These are phyloP conservation scores for Nasonia vitripennis DNA, from an alignment of 1,140 invertebrate genomes.

Conservation along the genomic window DNA sequence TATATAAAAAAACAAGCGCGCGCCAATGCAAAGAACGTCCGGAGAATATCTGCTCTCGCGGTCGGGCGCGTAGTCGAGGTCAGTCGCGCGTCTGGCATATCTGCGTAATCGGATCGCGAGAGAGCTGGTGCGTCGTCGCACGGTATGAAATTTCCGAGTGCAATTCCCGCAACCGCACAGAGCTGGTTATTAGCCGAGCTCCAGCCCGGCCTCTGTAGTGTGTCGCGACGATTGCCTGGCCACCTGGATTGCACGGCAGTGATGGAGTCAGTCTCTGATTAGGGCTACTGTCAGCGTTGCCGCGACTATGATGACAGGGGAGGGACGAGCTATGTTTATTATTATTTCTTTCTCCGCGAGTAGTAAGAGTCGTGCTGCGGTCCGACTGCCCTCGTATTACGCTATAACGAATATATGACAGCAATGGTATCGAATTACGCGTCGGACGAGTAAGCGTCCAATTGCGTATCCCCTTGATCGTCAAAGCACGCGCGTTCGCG, in stretches of 20 bases:
- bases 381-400: no score
- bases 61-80: not conserved
- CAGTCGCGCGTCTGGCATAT: not conserved
- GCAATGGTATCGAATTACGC: no score
- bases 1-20: not conserved
- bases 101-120: conserved; percentile 5
- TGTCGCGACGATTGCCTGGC: not conserved
- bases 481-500: not conserved
- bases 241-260: no score
- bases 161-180: not conserved
- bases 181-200: not conserved
- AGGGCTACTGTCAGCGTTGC: not conserved
- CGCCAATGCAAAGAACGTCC: not conserved
- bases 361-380: no score
- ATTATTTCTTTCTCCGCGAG: no score
- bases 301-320: no score
- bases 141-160: not conserved
- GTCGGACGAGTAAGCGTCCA: no score
- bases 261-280: not conserved
- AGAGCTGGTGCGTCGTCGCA: not conserved
- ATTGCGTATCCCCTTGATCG: not conserved
- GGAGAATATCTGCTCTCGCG: not conserved
- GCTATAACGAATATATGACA: no score
- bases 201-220: not conserved
- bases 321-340: no score